These are phyloP conservation scores for Sitta europaea DNA, from an alignment of 2,113 vertebrate species.

Conservation along the genomic window DNA sequence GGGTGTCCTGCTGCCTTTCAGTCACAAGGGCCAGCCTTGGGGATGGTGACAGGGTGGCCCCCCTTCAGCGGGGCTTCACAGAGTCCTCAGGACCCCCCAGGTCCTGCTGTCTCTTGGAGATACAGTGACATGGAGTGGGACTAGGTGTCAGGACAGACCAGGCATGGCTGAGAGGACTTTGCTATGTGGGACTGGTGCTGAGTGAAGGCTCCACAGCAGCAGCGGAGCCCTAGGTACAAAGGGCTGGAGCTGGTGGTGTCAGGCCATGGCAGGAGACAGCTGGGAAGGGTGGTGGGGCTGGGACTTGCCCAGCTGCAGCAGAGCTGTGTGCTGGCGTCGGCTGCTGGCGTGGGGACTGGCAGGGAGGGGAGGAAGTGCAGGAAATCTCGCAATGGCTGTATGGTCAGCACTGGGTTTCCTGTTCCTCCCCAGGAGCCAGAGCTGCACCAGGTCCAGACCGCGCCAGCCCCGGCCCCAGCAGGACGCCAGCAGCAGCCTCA, in stretches of 20 bases:
- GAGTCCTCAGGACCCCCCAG: neutral
- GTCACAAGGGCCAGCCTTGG: too few species aligned
- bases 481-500: neutral
- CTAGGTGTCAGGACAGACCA: neutral
- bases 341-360: neutral
- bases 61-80: neutral
- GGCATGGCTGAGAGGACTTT: neutral
- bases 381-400: constrained; percentile 65
- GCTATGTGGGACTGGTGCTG: neutral
- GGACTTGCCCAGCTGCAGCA: neutral
- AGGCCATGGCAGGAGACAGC: neutral
- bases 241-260: neutral
- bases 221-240: neutral
- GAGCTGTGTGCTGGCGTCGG: fast-evolving
- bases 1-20: neutral
- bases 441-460: neutral
- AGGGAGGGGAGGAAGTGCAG: constrained; percentile 11
- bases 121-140: neutral
- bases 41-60: neutral
- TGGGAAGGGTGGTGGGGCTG: fast-evolving
- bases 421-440: neutral
- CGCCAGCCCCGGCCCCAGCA: neutral
- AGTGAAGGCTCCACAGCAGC: neutral
- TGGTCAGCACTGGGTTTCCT: constrained; percentile 44
- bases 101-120: neutral